phyloP scores from a whole-genome alignment of 2,888 invertebrate species.

The Elegia similella region DNA sequence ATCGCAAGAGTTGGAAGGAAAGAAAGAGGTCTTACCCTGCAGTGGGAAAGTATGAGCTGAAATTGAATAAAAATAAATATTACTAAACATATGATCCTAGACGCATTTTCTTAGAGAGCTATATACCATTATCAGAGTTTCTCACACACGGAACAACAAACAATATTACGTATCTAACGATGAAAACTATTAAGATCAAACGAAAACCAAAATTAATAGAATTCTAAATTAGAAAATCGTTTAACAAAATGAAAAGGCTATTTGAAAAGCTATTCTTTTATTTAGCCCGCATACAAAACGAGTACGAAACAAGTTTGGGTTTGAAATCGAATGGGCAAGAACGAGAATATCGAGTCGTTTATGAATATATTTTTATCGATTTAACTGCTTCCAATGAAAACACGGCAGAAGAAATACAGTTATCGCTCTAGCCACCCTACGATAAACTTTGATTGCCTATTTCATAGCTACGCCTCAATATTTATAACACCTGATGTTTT shows the following conservation, averaged over 20 bases:
- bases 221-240: background rate
- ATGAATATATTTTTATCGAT: slow-evolving; percentile 19
- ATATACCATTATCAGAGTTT: no score
- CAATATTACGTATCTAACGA: no score
- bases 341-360: slow-evolving; percentile 30
- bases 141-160: no score
- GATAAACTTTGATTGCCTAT: slow-evolving; percentile 12
- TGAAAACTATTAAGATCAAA: no score
- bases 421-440: slow-evolving; percentile 10
- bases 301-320: slow-evolving; percentile 10
- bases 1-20: no score
- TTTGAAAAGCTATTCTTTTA: background rate
- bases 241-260: background rate
- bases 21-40: no score
- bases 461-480: background rate
- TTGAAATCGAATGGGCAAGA: slow-evolving; percentile 30
- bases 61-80: no score
- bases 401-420: background rate
- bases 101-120: no score
- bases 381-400: slow-evolving; percentile 12
- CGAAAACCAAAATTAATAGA: background rate
- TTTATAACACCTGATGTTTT: background rate
- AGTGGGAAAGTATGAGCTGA: no score
- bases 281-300: background rate
- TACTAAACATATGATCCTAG: no score